Evolutionary conservation across 64 coral and sea anemone species (phyloP).

Genomic region (Platygyra sinensis): DNA sequence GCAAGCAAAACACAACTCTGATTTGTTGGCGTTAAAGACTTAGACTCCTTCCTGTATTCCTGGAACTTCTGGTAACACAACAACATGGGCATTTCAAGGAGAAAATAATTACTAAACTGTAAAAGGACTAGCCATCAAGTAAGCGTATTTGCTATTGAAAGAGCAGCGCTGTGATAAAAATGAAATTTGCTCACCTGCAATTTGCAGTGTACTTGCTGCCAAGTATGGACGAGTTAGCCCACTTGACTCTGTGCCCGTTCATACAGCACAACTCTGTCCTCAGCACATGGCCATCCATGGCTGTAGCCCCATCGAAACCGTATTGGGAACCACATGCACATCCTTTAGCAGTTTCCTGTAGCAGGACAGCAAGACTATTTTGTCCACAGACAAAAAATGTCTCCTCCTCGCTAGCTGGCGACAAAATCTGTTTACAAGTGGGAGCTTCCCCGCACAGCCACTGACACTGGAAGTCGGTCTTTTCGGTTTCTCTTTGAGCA

Average conservation of each 20-base stretch:
- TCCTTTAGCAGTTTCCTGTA: background rate
- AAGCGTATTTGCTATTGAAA: no score
- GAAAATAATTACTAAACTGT: no score
- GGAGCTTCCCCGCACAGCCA: background rate
- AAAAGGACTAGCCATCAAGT: no score
- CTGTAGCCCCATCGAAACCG: background rate
- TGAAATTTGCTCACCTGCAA: background rate
- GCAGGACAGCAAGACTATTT: background rate
- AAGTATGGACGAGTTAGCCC: background rate
- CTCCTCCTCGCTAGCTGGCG: background rate
- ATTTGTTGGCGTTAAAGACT: no score
- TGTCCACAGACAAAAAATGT: background rate
- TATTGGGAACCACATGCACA: background rate
- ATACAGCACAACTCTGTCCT: background rate
- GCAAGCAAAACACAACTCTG: no score
- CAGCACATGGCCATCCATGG: background rate
- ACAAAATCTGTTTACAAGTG: background rate
- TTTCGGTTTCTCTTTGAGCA: background rate
- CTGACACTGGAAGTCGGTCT: background rate
- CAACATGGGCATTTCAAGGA: no score
- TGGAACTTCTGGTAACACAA: no score
- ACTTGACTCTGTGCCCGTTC: background rate
- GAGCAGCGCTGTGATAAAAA: no score
- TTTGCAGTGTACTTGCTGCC: background rate
- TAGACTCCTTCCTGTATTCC: no score